These are phyloP conservation scores for Agrypnus murinus DNA, from an alignment of 2,888 invertebrate species.

Conservation along the genomic window DNA sequence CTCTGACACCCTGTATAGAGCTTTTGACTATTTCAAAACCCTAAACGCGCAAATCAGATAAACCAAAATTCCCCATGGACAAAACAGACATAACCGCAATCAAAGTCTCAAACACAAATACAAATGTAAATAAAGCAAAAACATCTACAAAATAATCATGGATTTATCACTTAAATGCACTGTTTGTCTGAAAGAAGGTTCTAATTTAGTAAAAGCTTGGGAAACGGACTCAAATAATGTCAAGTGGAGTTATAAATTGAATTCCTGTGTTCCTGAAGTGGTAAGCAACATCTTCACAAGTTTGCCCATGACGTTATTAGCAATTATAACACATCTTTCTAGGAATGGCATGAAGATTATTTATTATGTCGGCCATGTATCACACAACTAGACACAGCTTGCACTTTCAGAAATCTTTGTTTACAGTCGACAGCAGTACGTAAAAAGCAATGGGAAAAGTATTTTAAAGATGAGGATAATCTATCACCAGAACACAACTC, in stretches of 20 bases:
- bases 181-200: neutral
- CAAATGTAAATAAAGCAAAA: no score
- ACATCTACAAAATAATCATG: slow-evolving; percentile 4
- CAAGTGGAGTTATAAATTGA: slow-evolving; percentile 57
- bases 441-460: slow-evolving; percentile 23
- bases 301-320: neutral
- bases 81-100: no score
- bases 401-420: slow-evolving; percentile 62
- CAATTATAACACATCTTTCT: no score
- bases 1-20: no score
- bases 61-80: no score
- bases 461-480: neutral
- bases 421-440: slow-evolving; percentile 57
- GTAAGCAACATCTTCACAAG: slow-evolving; percentile 51
- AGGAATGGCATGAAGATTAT: slow-evolving; percentile 59
- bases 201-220: slow-evolving; percentile 49
- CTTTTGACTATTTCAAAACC: no score
- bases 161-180: slow-evolving; percentile 15
- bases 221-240: slow-evolving; percentile 53
- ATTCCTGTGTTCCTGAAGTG: slow-evolving; percentile 62
- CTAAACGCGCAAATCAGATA: no score
- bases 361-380: slow-evolving; percentile 60
- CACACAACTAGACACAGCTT: slow-evolving; percentile 59
- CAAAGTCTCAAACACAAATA: no score
- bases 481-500: neutral